phyloP scores from a whole-genome alignment of 2,888 invertebrate genomes.

The Xestia sexstrigata region DNA sequence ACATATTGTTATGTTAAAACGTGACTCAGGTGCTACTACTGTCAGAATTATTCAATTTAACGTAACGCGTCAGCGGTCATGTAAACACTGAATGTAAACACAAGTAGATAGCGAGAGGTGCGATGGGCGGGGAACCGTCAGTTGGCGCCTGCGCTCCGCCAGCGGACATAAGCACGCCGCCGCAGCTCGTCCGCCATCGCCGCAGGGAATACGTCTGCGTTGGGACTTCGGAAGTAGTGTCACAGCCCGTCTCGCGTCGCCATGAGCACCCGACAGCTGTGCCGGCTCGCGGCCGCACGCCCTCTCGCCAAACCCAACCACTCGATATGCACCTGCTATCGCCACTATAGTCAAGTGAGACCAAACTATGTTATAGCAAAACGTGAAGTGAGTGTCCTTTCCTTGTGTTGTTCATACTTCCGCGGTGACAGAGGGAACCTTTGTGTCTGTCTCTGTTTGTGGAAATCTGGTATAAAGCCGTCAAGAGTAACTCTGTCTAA shows the following conservation, averaged over 20 bases:
- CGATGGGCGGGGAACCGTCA: conserved; percentile 74
- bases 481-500: conserved; percentile 13
- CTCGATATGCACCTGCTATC: conserved; percentile 76
- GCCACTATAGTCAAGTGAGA: conserved; percentile 87
- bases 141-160: conserved; percentile 86
- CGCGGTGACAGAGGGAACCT: conserved; percentile 41
- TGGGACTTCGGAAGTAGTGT: conserved; percentile 56
- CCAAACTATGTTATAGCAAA: conserved; percentile 86
- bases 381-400: conserved; percentile 84
- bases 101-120: conserved; percentile 79
- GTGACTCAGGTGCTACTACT: conserved; percentile 63
- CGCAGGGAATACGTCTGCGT: conserved; percentile 45
- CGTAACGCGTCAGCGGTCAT: conserved; percentile 77
- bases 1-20: conserved; percentile 16
- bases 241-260: conserved; percentile 64
- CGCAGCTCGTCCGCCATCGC: conserved; percentile 65
- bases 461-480: conserved; percentile 6
- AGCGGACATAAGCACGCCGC: conserved; percentile 75
- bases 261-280: conserved; percentile 85
- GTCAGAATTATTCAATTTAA: conserved; percentile 68
- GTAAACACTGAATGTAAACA: conserved; percentile 81
- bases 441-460: conserved; percentile 52
- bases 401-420: conserved; percentile 56
- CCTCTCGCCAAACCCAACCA: conserved; percentile 73
- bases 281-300: conserved; percentile 75